Evolutionary conservation across 37 sponge, comb jelly and placozoan genomes (phyloP).

Genomic region (Cliona cf. orientalis): DNA sequence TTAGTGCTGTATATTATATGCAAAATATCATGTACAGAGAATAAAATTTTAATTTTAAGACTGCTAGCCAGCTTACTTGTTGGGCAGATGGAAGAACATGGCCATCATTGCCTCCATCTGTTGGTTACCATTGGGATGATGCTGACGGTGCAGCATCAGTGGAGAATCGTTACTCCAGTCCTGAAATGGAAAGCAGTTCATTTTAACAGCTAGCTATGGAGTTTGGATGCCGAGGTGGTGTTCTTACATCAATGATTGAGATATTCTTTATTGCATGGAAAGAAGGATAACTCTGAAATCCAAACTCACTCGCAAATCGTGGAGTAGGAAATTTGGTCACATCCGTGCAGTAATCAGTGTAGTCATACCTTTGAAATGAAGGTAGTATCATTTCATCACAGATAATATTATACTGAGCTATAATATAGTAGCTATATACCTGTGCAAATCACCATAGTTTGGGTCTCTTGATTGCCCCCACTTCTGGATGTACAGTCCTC

Average conservation of each 20-base stretch:
- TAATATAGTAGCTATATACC: too few relatives aligned
- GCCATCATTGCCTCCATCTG: slow-evolving; percentile 65
- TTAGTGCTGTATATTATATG: too few relatives aligned
- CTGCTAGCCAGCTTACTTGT: slow-evolving; percentile 83
- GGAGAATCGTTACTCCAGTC: slow-evolving; percentile 86
- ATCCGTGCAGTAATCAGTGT: slow-evolving; percentile 79
- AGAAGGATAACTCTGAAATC: slow-evolving; percentile 94
- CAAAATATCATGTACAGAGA: too few relatives aligned
- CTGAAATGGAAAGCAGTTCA: slow-evolving; percentile 33
- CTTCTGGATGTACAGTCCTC: slow-evolving; percentile 74
- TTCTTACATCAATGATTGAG: slow-evolving; percentile 49
- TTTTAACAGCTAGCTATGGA: too few relatives aligned
- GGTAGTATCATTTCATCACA: too few relatives aligned
- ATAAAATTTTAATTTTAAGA: too few relatives aligned
- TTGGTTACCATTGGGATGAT: slow-evolving; percentile 89
- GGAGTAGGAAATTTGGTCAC: slow-evolving; percentile 87
- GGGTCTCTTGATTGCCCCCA: slow-evolving; percentile 82
- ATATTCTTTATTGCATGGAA: slow-evolving; percentile 63
- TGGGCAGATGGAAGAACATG: slow-evolving; percentile 71
- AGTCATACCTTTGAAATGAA: slow-evolving; percentile 80
- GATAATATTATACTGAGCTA: too few relatives aligned
- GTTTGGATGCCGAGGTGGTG: too few relatives aligned
- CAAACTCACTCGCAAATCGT: slow-evolving; percentile 97
- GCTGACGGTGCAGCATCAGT: slow-evolving; percentile 89
- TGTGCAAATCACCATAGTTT: slow-evolving; percentile 88